Evolutionary conservation across 2,888 invertebrate genomes (phyloP), one percentile per base, ranked within the genome.

Genomic region (Choreutis nemorana): DNA sequence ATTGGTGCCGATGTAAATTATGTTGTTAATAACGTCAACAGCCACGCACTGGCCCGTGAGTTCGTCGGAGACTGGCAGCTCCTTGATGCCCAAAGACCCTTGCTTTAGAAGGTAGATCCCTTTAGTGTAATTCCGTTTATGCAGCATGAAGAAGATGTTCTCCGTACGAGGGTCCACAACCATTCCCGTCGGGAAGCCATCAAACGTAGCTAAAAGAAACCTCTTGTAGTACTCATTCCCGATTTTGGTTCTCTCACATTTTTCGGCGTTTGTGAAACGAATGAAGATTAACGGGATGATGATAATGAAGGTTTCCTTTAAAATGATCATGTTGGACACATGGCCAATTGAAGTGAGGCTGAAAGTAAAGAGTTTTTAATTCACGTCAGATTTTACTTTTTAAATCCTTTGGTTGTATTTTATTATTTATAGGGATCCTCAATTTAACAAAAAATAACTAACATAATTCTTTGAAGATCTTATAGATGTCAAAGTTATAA

Each of bases 71-170:
- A 77, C 50, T 0, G 65, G 66, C 2, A 78, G 33, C 30, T 64
- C 59, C 36, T 67, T 73, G 1, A 75, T 55, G 0, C 73, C 75
- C 7, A 77, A 42, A 4, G 78, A 64, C 0, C 77, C 78, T 28
- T 72, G 65, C 34, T 64, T 64, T 1, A 78, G 37, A 0, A 77
- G 34, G 39, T 75, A 64, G 2, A 75, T 59, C 2, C 78, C 78
- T 59, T 65, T 73, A 0, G 75, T 77, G 28, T 72, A 75, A 34
- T 77, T 78, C 10, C 59, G 53, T 45, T 77, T 78, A 26, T 77
- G 70, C 0, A 78, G 53, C 1, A 72, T 55, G 32, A 78, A 77
- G 41, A 75, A 75, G 27, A 78, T 58, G 36, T 77, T 51, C 1
- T 77, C 78, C 0, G 68, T 72, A 34, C 49, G 50, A 0, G 71